Percentiles rank a stretch among this genome's conserved stretches.
phyloP scores from a whole-genome alignment of 23 tunicate species.

The Clavelina lepadiformis region DNA sequence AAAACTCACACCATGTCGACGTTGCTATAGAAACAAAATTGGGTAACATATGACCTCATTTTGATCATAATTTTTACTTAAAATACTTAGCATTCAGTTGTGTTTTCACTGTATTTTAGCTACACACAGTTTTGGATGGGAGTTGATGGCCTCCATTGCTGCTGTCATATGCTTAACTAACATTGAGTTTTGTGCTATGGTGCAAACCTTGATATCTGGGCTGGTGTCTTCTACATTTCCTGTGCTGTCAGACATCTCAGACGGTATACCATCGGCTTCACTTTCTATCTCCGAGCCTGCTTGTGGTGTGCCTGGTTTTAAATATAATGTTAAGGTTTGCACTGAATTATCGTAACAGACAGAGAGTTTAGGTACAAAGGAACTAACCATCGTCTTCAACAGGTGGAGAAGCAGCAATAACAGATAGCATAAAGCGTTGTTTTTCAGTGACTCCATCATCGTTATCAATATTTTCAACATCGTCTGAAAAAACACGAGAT shows the following conservation, averaged over 20 bases:
- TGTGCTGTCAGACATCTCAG: constrained; percentile 80
- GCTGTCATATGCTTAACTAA: too few relatives aligned
- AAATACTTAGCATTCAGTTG: too few relatives aligned
- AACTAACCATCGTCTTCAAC: constrained; percentile 46
- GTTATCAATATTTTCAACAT: constrained; percentile 28
- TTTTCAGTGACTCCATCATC: constrained; percentile 78
- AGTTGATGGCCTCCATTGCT: too few relatives aligned
- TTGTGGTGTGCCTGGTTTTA: constrained; percentile 61
- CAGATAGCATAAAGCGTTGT: constrained; percentile 77
- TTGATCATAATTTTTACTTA: background rate
- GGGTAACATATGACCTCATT: background rate
- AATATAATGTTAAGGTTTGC: too few relatives aligned
- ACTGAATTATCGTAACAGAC: background rate
- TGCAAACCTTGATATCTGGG: constrained; percentile 53
- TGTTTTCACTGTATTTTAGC: too few relatives aligned
- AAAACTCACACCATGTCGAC: constrained; percentile 52
- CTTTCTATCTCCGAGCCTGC: constrained; percentile 85
- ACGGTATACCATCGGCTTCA: constrained; percentile 85
- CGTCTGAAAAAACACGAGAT: constrained; percentile 15
- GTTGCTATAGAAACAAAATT: too few relatives aligned
- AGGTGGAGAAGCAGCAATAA: constrained; percentile 89
- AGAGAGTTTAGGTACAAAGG: background rate
- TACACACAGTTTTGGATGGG: too few relatives aligned
- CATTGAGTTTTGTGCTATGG: too few relatives aligned
- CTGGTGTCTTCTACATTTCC: constrained; percentile 61